Evolutionary conservation across 2,888 invertebrate species (phyloP).

Genomic region (Mantis religiosa): DNA sequence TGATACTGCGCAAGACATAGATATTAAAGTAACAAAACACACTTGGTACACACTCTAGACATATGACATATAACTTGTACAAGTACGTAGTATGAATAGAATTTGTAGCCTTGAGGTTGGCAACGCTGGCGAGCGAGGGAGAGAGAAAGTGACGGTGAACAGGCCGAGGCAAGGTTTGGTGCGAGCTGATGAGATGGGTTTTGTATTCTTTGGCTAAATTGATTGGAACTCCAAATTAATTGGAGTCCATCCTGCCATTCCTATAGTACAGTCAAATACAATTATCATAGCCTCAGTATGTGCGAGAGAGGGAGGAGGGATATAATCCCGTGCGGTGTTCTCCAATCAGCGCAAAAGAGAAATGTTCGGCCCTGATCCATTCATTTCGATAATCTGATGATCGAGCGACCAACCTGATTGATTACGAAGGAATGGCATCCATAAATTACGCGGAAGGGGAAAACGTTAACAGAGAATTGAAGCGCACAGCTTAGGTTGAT

Average conservation of each 20-base stretch:
- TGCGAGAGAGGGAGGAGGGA: background rate
- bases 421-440: background rate
- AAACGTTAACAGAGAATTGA: background rate
- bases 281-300: slow-evolving; percentile 1
- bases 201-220: slow-evolving; percentile 33
- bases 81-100: background rate
- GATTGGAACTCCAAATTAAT: slow-evolving; percentile 32
- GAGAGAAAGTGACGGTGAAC: slow-evolving; percentile 19
- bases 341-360: background rate
- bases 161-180: slow-evolving; percentile 19
- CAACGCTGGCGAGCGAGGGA: background rate
- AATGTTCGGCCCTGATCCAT: background rate
- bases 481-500: background rate
- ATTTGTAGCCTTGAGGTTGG: background rate
- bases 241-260: slow-evolving; percentile 23
- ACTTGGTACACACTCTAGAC: too few relatives aligned
- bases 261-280: slow-evolving; percentile 15
- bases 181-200: slow-evolving; percentile 30
- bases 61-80: too few relatives aligned
- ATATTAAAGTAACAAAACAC: too few relatives aligned
- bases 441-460: background rate
- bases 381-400: slow-evolving; percentile 15
- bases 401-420: background rate
- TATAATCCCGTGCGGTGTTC: slow-evolving; percentile 3
- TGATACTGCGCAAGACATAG: too few relatives aligned